phyloP scores from a whole-genome alignment of 2,113 vertebrate species.

The Macquaria australasica region DNA sequence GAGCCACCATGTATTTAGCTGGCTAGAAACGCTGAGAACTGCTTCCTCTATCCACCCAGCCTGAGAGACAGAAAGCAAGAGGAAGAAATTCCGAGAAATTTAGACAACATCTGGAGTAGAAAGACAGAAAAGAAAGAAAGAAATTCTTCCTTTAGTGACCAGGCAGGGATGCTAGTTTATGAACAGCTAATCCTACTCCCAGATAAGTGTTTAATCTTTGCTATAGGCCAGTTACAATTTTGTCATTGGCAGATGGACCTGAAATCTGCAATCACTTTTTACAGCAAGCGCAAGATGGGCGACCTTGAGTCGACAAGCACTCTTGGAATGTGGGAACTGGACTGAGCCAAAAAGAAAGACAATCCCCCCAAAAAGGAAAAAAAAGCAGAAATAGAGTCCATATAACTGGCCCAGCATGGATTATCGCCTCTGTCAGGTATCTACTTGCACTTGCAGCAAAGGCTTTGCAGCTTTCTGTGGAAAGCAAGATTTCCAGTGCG shows the following conservation, averaged over 20 bases:
- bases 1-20: constrained; percentile 80
- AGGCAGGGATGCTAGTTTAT: constrained; percentile 23
- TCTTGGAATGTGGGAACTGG: constrained; percentile 69
- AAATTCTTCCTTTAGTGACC: constrained; percentile 16
- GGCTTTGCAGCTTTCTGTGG: constrained; percentile 5
- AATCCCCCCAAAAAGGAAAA: constrained; percentile 12
- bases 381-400: constrained; percentile 15
- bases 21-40: constrained; percentile 67
- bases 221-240: constrained; percentile 47
- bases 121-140: constrained; percentile 30
- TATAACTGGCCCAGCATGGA: constrained; percentile 20
- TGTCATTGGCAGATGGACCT: constrained; percentile 56
- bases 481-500: neutral
- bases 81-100: constrained; percentile 43
- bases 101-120: constrained; percentile 30
- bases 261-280: constrained; percentile 62
- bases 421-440: constrained; percentile 44
- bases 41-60: constrained; percentile 68
- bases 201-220: constrained; percentile 60
- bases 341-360: constrained; percentile 63
- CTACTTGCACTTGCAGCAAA: constrained; percentile 32
- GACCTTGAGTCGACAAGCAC: constrained; percentile 68
- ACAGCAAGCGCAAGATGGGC: constrained; percentile 41
- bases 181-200: constrained; percentile 36
- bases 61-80: constrained; percentile 47